Evolutionary conservation across 2,797 vertebrate genomes (phyloP).

Genomic region (Danio choprae): DNA sequence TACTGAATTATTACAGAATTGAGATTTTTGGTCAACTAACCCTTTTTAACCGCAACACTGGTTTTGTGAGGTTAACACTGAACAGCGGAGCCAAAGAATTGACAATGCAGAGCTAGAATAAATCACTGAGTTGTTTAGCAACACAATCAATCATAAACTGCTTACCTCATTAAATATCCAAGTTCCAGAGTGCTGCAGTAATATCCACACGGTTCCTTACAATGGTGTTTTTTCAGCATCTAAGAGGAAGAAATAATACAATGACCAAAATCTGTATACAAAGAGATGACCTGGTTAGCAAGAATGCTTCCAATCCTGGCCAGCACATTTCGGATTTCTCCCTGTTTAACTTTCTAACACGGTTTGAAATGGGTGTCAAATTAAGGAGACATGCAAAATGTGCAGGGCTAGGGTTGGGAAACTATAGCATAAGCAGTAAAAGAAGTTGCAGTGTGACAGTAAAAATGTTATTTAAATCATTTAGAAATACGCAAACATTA

Average conservation of each 20-base stretch:
- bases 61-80: neutral
- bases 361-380: neutral
- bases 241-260: neutral
- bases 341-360: neutral
- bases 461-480: neutral
- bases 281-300: neutral
- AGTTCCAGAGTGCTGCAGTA: neutral
- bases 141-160: neutral
- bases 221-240: neutral
- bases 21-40: neutral
- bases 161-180: constrained; percentile 8
- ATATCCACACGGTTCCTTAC: neutral
- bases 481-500: neutral
- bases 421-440: neutral
- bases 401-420: neutral
- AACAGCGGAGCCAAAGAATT: neutral
- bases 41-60: too few species aligned
- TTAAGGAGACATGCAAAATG: neutral
- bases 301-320: neutral
- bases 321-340: neutral
- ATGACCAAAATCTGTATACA: neutral
- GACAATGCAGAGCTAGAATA: neutral
- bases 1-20: too few species aligned
- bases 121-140: neutral
- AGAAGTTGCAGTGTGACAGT: neutral